These are phyloP conservation scores for Ceuthmochares aereus DNA, from an alignment of 2,113 vertebrate genomes.

Conservation along the genomic window DNA sequence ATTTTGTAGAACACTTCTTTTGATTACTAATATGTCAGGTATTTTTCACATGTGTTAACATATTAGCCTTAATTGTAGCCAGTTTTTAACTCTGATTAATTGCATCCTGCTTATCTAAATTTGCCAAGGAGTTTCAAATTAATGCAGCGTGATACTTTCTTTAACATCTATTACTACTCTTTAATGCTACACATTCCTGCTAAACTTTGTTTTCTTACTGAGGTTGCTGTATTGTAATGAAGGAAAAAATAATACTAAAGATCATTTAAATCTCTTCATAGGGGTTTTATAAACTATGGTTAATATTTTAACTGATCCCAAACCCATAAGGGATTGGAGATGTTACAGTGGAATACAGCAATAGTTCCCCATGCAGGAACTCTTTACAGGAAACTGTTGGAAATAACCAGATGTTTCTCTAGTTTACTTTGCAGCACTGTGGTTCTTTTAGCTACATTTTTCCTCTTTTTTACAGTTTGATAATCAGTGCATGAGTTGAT, in stretches of 20 bases:
- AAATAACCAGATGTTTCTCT: too few species aligned
- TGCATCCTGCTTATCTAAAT: neutral
- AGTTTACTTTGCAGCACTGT: neutral
- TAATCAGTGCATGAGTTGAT: neutral
- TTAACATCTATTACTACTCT: neutral
- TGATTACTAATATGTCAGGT: neutral
- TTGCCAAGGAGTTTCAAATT: neutral
- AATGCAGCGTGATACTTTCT: neutral
- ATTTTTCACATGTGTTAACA: neutral
- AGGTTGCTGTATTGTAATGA: neutral
- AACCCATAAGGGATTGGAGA: too few species aligned
- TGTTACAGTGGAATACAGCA: too few species aligned
- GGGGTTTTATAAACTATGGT: too few species aligned
- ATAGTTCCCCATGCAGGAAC: too few species aligned
- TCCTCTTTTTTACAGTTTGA: neutral
- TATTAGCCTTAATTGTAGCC: neutral
- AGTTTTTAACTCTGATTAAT: neutral
- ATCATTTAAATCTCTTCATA: too few species aligned
- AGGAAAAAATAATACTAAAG: neutral
- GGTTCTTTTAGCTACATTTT: neutral
- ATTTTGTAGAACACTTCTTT: neutral
- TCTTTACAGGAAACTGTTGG: too few species aligned
- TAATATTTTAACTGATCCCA: too few species aligned
- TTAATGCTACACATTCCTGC: neutral
- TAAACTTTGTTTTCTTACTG: neutral